Evolutionary conservation across 1,140 invertebrate genomes (phyloP).

Genomic region (Linepithema humile): DNA sequence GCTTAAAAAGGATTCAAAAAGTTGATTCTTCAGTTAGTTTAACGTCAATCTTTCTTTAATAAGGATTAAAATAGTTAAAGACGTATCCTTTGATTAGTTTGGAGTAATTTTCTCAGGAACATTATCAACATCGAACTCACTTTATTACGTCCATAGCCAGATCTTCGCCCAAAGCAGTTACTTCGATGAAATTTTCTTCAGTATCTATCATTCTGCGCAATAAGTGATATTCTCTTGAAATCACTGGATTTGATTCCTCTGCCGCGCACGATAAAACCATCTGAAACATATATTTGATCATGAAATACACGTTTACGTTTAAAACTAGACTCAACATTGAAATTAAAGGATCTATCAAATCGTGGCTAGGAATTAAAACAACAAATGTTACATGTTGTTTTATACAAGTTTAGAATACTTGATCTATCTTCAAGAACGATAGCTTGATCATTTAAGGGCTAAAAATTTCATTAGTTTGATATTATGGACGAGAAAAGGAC

Average conservation of each 20-base stretch:
- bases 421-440: too few species aligned
- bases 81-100: conserved; percentile 33
- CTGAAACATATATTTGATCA: conserved; percentile 82
- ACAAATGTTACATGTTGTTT: not conserved
- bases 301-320: not conserved
- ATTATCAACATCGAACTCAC: conserved; percentile 80
- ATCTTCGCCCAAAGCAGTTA: conserved; percentile 95
- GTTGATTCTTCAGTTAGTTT: too few species aligned
- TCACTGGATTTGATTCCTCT: conserved; percentile 93
- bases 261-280: conserved; percentile 96
- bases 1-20: not conserved
- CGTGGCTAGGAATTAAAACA: too few species aligned
- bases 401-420: too few species aligned
- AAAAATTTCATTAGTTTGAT: too few species aligned
- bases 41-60: too few species aligned
- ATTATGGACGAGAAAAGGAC: too few species aligned
- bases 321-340: too few species aligned
- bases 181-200: conserved; percentile 96
- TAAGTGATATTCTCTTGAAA: conserved; percentile 94
- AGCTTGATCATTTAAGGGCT: too few species aligned
- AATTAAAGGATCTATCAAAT: too few species aligned
- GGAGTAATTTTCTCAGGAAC: too few species aligned
- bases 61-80: not conserved
- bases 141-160: conserved; percentile 97
- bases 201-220: conserved; percentile 95